Percentiles rank a stretch among this genome's conserved stretches.
phyloP scores from a whole-genome alignment of 2,888 invertebrate species.

The Boloria selene region DNA sequence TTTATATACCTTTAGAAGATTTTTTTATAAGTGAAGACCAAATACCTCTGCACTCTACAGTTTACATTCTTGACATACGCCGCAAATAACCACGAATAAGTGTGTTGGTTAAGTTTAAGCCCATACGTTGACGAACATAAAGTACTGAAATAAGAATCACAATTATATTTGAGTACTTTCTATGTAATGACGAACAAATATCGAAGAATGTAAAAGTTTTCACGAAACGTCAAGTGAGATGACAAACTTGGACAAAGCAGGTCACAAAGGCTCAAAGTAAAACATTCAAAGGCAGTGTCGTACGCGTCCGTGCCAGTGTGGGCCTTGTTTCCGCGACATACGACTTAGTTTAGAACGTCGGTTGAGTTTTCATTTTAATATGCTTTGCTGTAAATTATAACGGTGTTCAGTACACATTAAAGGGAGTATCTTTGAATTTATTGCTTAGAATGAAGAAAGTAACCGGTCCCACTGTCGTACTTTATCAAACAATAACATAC shows the following conservation, averaged over 20 bases:
- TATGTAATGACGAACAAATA: slow-evolving; percentile 1
- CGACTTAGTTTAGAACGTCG: background rate
- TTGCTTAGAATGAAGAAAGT: background rate
- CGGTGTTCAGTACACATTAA: background rate
- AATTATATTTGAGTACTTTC: background rate
- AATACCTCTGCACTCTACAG: no score
- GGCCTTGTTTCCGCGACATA: background rate
- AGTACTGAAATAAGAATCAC: background rate
- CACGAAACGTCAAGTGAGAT: slow-evolving; percentile 2
- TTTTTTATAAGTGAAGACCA: no score
- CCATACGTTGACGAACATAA: no score
- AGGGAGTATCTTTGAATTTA: slow-evolving; percentile 3
- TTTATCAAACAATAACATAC: no score
- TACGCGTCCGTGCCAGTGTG: background rate
- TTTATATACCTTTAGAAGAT: no score
- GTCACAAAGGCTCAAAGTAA: background rate
- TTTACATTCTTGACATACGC: no score
- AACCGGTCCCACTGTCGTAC: background rate
- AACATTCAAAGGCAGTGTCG: background rate
- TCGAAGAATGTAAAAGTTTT: slow-evolving; percentile 4
- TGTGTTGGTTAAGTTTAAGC: no score
- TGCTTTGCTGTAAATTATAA: slow-evolving; percentile 11
- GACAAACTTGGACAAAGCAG: slow-evolving; percentile 7
- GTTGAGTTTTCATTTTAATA: background rate
- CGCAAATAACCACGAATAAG: no score